A percentile compares a stretch with the other conserved stretches of the same genome.
Conservation (phyloP, 2,113 vertebrate genomes). For the Periophthalmodon schlosseri region DNA sequence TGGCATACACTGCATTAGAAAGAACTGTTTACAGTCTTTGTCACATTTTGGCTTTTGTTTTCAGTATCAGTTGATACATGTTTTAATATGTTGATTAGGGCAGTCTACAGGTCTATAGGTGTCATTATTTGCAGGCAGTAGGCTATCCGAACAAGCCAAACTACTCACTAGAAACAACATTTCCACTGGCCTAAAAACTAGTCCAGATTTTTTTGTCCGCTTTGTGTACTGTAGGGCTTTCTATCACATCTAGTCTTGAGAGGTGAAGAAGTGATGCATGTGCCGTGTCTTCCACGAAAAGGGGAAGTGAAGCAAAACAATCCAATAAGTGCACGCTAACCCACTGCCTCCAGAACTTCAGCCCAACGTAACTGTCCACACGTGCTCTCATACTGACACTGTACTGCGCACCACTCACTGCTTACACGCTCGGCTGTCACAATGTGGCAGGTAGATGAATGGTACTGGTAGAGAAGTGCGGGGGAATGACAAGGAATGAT, state of each 20-base stretch:
- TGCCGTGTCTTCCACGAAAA: slow-evolving; percentile 39
- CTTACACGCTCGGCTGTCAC: slow-evolving; percentile 12
- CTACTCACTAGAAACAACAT: not conserved
- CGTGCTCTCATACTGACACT: not conserved
- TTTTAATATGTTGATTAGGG: no score
- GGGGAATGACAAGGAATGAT: not conserved
- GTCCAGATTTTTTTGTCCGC: not conserved
- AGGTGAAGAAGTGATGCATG: slow-evolving; percentile 33
- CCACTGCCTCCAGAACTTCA: slow-evolving; percentile 41
- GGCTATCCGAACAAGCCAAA: not conserved
- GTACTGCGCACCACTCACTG: slow-evolving; percentile 1
- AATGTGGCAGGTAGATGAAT: slow-evolving; percentile 12
- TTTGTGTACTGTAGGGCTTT: not conserved
- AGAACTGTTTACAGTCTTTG: no score
- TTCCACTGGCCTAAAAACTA: not conserved
- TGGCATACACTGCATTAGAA: no score
- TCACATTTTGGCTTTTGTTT: not conserved
- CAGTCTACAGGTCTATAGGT: no score
- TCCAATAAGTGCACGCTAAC: slow-evolving; percentile 47
- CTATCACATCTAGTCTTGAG: slow-evolving; percentile 26
- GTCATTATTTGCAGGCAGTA: not conserved
- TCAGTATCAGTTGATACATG: no score
- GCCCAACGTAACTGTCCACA: slow-evolving; percentile 5
- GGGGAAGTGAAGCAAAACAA: slow-evolving; percentile 59
- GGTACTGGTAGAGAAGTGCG: slow-evolving; percentile 5